Percentiles rank a stretch among this genome's conserved stretches.
Evolutionary conservation across 1,140 invertebrate genomes (phyloP).

Genomic region (Arctopsyche grandis): DNA sequence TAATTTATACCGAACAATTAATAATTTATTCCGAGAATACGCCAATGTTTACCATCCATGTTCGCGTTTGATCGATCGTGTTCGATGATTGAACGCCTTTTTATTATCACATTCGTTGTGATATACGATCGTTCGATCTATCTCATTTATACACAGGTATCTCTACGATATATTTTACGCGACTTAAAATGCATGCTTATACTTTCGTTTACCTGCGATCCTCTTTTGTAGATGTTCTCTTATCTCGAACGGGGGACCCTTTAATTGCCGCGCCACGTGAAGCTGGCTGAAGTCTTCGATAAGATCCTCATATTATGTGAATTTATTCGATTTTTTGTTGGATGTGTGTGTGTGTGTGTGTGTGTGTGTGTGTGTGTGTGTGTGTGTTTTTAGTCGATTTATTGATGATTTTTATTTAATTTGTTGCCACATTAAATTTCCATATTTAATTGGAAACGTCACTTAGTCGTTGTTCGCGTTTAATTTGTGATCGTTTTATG

Average conservation of each 20-base stretch:
- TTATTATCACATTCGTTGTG: background rate
- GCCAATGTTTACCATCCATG: background rate
- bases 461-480: conserved; percentile 2
- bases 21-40: no score
- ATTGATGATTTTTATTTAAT: conserved; percentile 20
- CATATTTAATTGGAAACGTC: conserved; percentile 1
- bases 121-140: background rate
- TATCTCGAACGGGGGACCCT: background rate
- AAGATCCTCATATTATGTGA: conserved; percentile 12
- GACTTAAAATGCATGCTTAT: no score
- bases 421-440: conserved; percentile 14
- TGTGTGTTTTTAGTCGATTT: background rate
- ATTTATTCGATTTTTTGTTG: background rate
- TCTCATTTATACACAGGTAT: no score
- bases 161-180: no score
- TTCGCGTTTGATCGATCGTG: background rate
- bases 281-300: background rate
- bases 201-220: background rate
- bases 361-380: no score
- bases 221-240: background rate
- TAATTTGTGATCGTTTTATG: conserved; percentile 16
- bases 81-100: background rate
- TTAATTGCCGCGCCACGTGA: conserved; percentile 13
- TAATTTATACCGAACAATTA: no score
- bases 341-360: background rate